phyloP scores from a whole-genome alignment of 2,888 invertebrate genomes.

The Ecdyonurus torrentis region DNA sequence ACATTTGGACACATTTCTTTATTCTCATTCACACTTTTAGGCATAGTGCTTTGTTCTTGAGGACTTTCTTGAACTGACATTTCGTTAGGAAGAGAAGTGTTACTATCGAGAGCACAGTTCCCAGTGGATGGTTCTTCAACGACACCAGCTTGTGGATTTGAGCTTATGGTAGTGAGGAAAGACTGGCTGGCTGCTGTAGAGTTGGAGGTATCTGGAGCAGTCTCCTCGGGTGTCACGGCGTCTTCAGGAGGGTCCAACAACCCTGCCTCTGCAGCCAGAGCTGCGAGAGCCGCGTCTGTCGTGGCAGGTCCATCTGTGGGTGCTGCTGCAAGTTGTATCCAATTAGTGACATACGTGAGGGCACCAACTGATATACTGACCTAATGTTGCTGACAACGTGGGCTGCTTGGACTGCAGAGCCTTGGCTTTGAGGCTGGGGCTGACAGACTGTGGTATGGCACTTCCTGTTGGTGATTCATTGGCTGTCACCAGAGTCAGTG shows the following conservation, averaged over 20 bases:
- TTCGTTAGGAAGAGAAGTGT: not conserved
- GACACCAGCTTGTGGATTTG: not conserved
- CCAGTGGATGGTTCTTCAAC: not conserved
- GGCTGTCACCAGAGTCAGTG: conserved; percentile 37
- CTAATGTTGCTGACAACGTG: conserved; percentile 37
- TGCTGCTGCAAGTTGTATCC: conserved; percentile 23
- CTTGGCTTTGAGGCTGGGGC: conserved; percentile 24
- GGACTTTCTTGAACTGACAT: too few relatives aligned
- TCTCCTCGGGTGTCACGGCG: not conserved
- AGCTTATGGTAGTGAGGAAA: not conserved
- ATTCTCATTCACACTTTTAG: not conserved
- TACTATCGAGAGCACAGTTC: not conserved
- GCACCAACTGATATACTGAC: conserved; percentile 17
- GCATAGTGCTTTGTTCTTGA: not conserved
- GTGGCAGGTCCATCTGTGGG: conserved; percentile 40
- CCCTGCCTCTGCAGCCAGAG: conserved; percentile 42
- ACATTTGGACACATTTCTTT: not conserved
- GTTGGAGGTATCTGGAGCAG: not conserved
- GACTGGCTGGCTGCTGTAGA: not conserved
- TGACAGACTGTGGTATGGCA: conserved; percentile 1
- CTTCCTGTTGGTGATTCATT: not conserved
- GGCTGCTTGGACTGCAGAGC: conserved; percentile 32
- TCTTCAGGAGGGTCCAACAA: conserved; percentile 31
- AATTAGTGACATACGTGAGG: too few relatives aligned
- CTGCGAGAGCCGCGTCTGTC: conserved; percentile 42